Conservation (phyloP, 1,140 invertebrate genomes). For the Zaprionus ghesquierei region DNA sequence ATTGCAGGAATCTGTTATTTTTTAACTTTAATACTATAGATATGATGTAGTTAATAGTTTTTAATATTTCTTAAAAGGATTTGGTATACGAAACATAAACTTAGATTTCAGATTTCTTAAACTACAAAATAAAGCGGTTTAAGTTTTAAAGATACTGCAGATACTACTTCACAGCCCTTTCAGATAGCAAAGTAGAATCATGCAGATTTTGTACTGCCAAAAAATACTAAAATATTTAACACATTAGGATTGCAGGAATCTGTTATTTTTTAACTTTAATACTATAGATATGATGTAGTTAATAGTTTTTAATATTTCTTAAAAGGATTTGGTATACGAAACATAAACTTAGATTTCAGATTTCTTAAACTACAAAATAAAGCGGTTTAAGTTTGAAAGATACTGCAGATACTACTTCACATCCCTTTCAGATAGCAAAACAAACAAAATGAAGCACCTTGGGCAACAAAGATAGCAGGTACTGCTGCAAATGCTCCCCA, state of each 20-base stretch:
- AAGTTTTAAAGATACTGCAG: too few relatives aligned
- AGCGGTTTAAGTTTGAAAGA: too few relatives aligned
- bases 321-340: slow-evolving; percentile 54
- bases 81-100: slow-evolving; percentile 38
- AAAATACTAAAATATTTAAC: too few relatives aligned
- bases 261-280: too few relatives aligned
- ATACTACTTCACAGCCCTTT: too few relatives aligned
- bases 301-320: background rate
- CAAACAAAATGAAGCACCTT: background rate
- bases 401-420: too few relatives aligned
- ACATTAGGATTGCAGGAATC: too few relatives aligned
- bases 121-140: background rate
- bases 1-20: too few relatives aligned
- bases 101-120: background rate
- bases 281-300: background rate
- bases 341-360: background rate
- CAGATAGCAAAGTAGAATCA: too few relatives aligned
- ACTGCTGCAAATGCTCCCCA: slow-evolving; percentile 4
- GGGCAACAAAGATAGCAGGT: background rate
- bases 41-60: background rate
- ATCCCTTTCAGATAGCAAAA: too few relatives aligned
- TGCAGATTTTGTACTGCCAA: too few relatives aligned
- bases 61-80: slow-evolving; percentile 33
- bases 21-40: too few relatives aligned
- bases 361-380: background rate